Evolutionary conservation across 2,888 invertebrate genomes (phyloP).

Genomic region (Adelognathus sp.): DNA sequence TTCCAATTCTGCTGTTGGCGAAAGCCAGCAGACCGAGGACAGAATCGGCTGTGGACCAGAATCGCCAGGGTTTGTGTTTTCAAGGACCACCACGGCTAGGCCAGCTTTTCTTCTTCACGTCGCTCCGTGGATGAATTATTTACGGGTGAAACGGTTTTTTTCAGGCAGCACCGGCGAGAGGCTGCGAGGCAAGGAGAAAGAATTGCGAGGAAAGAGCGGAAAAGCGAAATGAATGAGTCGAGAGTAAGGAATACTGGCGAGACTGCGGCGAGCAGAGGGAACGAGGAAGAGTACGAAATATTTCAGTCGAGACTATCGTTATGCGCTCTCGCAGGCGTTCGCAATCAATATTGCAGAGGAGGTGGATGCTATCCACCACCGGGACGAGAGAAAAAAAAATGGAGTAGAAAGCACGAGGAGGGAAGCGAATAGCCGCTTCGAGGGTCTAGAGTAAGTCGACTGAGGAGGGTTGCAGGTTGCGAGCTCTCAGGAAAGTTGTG

Average conservation of each 20-base stretch:
- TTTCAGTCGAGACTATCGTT: constrained; percentile 66
- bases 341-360: constrained; percentile 78
- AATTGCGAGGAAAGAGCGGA: constrained; percentile 5
- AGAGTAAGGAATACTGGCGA: constrained; percentile 26
- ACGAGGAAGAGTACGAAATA: constrained; percentile 43
- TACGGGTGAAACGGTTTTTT: constrained; percentile 54
- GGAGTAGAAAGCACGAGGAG: constrained; percentile 51
- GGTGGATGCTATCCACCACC: constrained; percentile 65
- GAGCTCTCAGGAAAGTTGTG: constrained; percentile 45
- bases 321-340: constrained; percentile 63
- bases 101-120: constrained; percentile 38
- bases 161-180: constrained; percentile 5
- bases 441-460: constrained; percentile 34
- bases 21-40: constrained; percentile 50
- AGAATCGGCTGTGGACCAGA: constrained; percentile 3
- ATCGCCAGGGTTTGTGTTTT: constrained; percentile 32
- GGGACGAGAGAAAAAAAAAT: constrained; percentile 19
- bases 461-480: constrained; percentile 10
- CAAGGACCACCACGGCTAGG: constrained; percentile 16
- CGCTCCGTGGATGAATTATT: constrained; percentile 47
- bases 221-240: constrained; percentile 49
- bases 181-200: constrained; percentile 1
- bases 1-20: constrained; percentile 47
- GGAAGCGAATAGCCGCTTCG: constrained; percentile 19
- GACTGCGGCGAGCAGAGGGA: constrained; percentile 18